Conservation (phyloP, 2,888 invertebrate genomes). For the Microplitis manilae region DNA sequence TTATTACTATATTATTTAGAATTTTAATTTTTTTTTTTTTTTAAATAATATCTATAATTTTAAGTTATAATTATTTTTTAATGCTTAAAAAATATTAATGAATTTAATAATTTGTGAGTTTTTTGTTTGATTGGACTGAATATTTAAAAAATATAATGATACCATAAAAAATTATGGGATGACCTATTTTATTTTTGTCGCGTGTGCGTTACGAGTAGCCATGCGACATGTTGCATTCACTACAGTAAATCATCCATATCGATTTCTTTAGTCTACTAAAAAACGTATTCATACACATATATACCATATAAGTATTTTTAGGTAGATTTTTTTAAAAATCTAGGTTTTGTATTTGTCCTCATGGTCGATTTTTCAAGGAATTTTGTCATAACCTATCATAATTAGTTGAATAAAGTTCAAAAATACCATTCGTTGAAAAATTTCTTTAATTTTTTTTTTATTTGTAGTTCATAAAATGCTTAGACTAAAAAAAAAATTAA, state of each 20-base stretch:
- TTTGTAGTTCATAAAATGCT: too few species aligned
- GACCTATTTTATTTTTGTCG: conserved; percentile 28
- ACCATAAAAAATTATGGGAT: neutral
- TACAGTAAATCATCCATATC: conserved; percentile 21
- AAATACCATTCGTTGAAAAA: too few species aligned
- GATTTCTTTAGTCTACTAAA: conserved; percentile 3
- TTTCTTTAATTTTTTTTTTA: too few species aligned
- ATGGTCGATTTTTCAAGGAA: too few species aligned
- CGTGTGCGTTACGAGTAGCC: conserved; percentile 24
- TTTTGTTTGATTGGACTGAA: neutral
- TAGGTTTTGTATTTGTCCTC: too few species aligned
- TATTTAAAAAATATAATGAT: neutral
- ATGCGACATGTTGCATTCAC: conserved; percentile 24
- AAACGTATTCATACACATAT: conserved; percentile 2
- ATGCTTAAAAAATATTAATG: neutral
- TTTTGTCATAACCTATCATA: too few species aligned
- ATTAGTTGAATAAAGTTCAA: too few species aligned
- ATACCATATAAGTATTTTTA: neutral
- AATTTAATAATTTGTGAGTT: neutral
- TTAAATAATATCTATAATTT: neutral
- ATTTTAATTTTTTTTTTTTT: neutral
- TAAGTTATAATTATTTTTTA: neutral
- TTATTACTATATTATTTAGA: neutral
- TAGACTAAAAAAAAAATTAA: too few species aligned
- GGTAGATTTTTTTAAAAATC: too few species aligned